Evolutionary conservation across 2,113 vertebrate genomes (phyloP).

Genomic region (Oncorhynchus kisutch): DNA sequence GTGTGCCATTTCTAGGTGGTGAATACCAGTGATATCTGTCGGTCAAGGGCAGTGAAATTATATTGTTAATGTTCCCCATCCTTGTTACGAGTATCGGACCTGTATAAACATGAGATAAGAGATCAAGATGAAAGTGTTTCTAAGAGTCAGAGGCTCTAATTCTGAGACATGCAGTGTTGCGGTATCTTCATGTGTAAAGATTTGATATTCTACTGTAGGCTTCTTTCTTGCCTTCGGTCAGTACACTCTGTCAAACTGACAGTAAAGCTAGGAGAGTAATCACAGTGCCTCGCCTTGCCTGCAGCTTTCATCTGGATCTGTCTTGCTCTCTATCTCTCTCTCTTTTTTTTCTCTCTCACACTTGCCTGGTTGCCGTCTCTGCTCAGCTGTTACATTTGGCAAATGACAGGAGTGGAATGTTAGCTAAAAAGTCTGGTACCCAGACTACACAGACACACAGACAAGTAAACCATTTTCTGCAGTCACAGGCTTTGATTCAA

Average conservation of each 20-base stretch:
- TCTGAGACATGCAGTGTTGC: no score
- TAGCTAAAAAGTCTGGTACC: no score
- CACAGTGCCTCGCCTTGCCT: background rate
- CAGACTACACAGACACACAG: no score
- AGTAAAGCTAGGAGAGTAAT: background rate
- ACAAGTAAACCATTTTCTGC: no score
- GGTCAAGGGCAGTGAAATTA: background rate
- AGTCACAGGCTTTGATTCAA: no score
- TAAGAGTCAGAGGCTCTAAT: background rate
- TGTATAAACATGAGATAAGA: constrained; percentile 32
- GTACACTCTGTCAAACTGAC: background rate
- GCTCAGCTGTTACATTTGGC: no score
- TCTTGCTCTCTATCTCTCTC: background rate
- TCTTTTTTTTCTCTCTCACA: background rate
- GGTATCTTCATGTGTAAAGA: no score
- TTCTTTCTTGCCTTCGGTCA: background rate
- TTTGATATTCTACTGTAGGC: background rate
- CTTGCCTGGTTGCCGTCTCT: no score
- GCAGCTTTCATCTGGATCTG: background rate
- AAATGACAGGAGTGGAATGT: no score
- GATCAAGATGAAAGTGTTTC: constrained; percentile 8
- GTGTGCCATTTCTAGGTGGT: background rate
- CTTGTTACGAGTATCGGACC: constrained; percentile 17
- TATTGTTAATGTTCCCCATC: constrained; percentile 6
- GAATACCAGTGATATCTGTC: background rate